Evolutionary conservation across 2,113 vertebrate species (phyloP).

Genomic region (Aramus guarauna): DNA sequence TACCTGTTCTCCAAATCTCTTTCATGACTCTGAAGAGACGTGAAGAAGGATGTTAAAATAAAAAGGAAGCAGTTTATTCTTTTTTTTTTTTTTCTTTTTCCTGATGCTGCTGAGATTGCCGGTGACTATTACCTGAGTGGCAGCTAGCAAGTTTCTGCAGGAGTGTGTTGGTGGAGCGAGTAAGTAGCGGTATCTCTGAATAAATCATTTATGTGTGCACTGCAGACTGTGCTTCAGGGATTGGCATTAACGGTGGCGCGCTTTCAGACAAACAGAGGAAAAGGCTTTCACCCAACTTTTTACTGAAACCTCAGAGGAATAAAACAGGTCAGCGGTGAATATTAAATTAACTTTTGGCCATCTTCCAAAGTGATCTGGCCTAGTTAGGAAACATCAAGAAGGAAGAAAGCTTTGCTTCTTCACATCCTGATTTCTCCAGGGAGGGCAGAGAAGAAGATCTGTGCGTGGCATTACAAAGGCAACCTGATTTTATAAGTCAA

Average conservation of each 20-base stretch:
- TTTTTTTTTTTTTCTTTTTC: not conserved
- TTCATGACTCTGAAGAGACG: not conserved
- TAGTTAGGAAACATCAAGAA: constrained; percentile 73
- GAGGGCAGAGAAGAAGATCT: constrained; percentile 46
- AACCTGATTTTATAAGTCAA: constrained; percentile 51
- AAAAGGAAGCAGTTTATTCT: not conserved
- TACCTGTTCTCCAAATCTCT: constrained; percentile 7
- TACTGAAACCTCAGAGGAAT: constrained; percentile 72
- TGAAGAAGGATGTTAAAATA: not conserved
- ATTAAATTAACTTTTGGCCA: constrained; percentile 74
- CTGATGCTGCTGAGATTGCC: not conserved
- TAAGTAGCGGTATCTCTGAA: constrained; percentile 52
- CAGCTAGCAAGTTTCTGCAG: constrained; percentile 36
- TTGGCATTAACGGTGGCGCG: constrained; percentile 20
- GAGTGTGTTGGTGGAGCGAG: constrained; percentile 54
- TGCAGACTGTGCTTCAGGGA: constrained; percentile 63
- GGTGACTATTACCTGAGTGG: constrained; percentile 23
- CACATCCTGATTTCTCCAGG: constrained; percentile 68
- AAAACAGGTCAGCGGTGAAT: constrained; percentile 77
- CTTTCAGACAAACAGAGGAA: constrained; percentile 64
- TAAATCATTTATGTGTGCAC: constrained; percentile 68
- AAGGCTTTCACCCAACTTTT: constrained; percentile 74
- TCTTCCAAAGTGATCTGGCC: constrained; percentile 75
- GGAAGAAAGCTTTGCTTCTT: constrained; percentile 69
- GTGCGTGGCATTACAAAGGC: constrained; percentile 22